Evolutionary conservation across 2,888 invertebrate genomes (phyloP).

Genomic region (Tupiocoris notatus): DNA sequence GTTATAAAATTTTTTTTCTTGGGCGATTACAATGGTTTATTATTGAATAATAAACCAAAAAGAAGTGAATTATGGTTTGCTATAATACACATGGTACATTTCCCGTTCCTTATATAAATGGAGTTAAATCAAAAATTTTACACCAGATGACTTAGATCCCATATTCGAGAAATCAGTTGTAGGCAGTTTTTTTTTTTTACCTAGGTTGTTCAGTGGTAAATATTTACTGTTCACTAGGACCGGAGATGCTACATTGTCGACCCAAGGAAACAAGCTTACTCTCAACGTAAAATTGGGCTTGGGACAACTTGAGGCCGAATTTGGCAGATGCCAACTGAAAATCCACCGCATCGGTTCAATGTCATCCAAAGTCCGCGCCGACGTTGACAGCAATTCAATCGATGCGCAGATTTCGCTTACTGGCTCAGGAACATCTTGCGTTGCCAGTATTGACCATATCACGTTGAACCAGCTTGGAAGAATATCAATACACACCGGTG

Average conservation of each 20-base stretch:
- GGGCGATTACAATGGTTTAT: too few species aligned
- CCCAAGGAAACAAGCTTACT: slow-evolving; percentile 42
- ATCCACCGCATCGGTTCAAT: slow-evolving; percentile 43
- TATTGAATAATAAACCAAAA: too few species aligned
- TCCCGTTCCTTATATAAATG: too few species aligned
- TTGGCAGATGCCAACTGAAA: slow-evolving; percentile 42
- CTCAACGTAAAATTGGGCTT: slow-evolving; percentile 39
- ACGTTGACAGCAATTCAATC: slow-evolving; percentile 43
- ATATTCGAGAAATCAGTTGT: too few species aligned
- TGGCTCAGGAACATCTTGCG: slow-evolving; percentile 38
- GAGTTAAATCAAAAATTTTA: too few species aligned
- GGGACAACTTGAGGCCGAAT: slow-evolving; percentile 39
- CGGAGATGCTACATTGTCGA: slow-evolving; percentile 44
- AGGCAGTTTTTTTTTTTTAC: too few species aligned
- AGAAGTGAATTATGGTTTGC: too few species aligned
- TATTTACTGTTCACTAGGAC: too few species aligned
- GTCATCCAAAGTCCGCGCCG: slow-evolving; percentile 34
- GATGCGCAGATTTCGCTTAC: slow-evolving; percentile 42
- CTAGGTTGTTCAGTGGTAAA: too few species aligned
- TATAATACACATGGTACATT: too few species aligned
- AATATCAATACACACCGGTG: slow-evolving; percentile 45
- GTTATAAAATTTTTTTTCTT: too few species aligned
- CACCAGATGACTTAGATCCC: too few species aligned
- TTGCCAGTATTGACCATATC: slow-evolving; percentile 43
- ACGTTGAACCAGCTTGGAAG: slow-evolving; percentile 39